Evolutionary conservation across 2,888 invertebrate genomes (phyloP), one percentile per base, ranked within the genome.

Genomic region (Xanthorhoe spadicearia): DNA sequence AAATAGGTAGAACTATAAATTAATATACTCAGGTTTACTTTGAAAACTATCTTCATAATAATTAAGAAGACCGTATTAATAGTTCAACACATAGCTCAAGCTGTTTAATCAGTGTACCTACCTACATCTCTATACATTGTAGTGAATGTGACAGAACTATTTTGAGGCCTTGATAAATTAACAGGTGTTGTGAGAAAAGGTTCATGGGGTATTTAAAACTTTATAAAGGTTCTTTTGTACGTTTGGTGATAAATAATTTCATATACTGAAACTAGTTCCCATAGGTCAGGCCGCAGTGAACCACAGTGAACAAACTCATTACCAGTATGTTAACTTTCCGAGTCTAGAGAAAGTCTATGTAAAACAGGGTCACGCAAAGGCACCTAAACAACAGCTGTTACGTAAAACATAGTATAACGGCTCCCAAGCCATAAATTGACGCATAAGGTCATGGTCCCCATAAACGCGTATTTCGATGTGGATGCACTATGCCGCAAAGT

Each of bases 361-460:
- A 80, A 85, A 88, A 85, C 80, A 84, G 83, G 86, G 86, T 84
- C 82, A 89, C 84, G 84, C 84, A 79, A 86, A 86, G 83, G 76
- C 80, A 85, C 84, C 86, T 86, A 85, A 85, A 78, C 79, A 88
- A 85, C 89, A 90, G 89, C 90, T 90, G 91, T 92, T 80, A 92
- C 92, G 86, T 90, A 89, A 90, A 87, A 86, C 83, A 89, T 79
- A 85, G 83, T 85, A 87, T 87, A 90, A 89, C 90, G 87, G 87
- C 84, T 85, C 80, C 77, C 79, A 75, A 85, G 87, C 90, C 88
- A 92, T 93, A 93, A 93, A 92, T 92, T 90, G 89, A 89, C 84
- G 82, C 87, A 88, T 92, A 93, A 93, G 93, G 93, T 93, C 93
- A 93, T 85, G 93, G 93, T 90, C 89, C 87, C 88, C 87, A 90